Evolutionary conservation across 1,140 invertebrate genomes (phyloP), one percentile per base, ranked within the genome.

Genomic region (Atta cephalotes): DNA sequence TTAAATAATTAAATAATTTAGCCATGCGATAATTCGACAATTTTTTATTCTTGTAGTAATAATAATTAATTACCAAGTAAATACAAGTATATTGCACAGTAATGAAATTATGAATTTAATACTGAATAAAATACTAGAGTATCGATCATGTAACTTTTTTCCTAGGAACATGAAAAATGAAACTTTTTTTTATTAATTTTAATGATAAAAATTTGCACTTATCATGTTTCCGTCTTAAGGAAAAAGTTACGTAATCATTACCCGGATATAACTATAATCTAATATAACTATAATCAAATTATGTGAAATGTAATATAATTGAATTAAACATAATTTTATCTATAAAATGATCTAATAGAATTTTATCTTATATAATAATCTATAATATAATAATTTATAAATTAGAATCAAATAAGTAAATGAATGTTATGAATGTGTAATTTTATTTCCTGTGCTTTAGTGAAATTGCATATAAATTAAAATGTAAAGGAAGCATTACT

Each of bases 401-500:
- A 49, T 49, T 49, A 78, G 49, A 65, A 65, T 31, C 9, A 25
- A 18, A 3, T 53, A 21, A 18, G 68, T 68, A 25, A 80, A 80
- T 80, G 4, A 16, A 18, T 14, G n/a, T n/a, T 25, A 1, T 25
- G 56, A 58, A 58, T 45, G 7, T 70, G 35, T 58, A 58, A 81
- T 58, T 81, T 58, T 70, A 71, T n/a, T 70, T 70, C n/a, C 21
- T 16, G 16, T 35, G 16, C 18, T 63, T 31, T 21, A 39, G 1
- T 71, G 3, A 10, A 58, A 58, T 81, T 81, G 31, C n/a, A 35
- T 39, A 5, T 45, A 3, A 58, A 70, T 58, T 71, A 81, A 81
- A 81, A 58, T 70, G 16, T 35, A 71, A 62, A 51, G 10, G 9
- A 60, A 63, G 7, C 65, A 25, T 71, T 71, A 58, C 14, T 63